Evolutionary conservation across 1,140 invertebrate species (phyloP).

Genomic region (Zaprionus davidi): DNA sequence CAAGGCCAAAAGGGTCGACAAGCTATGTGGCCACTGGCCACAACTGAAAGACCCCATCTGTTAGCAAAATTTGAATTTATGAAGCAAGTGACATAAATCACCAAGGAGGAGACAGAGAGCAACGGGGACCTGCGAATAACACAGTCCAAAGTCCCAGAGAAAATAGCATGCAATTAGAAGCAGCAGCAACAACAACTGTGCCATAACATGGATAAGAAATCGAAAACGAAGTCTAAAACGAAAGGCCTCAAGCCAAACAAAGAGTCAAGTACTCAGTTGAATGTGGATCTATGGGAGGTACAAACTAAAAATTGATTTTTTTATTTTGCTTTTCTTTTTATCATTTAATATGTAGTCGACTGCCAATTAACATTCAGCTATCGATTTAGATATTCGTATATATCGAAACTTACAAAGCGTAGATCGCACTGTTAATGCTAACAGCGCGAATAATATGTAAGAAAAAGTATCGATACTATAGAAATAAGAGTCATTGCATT

Average conservation of each 20-base stretch:
- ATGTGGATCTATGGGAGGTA: constrained; percentile 76
- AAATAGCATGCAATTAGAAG: constrained; percentile 49
- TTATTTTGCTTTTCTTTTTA: background rate
- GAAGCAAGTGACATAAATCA: constrained; percentile 50
- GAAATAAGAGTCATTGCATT: background rate
- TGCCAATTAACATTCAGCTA: background rate
- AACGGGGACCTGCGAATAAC: background rate
- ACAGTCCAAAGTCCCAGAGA: constrained; percentile 1
- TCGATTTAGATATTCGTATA: background rate
- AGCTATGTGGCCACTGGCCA: constrained; percentile 28
- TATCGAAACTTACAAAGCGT: background rate
- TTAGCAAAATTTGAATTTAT: constrained; percentile 44
- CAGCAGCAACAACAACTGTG: constrained; percentile 35
- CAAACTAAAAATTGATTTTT: background rate
- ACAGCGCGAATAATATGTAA: background rate
- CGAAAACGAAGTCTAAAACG: constrained; percentile 59
- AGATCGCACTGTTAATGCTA: background rate
- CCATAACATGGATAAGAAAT: constrained; percentile 59
- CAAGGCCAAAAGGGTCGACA: constrained; percentile 28
- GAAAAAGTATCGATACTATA: background rate
- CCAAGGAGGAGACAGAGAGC: constrained; percentile 6
- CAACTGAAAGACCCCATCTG: constrained; percentile 24
- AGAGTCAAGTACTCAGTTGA: constrained; percentile 68
- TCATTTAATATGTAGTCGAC: background rate
- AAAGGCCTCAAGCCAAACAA: constrained; percentile 69